Evolutionary conservation across 2,888 invertebrate genomes (phyloP).

Genomic region (Chelonus formosanus): DNA sequence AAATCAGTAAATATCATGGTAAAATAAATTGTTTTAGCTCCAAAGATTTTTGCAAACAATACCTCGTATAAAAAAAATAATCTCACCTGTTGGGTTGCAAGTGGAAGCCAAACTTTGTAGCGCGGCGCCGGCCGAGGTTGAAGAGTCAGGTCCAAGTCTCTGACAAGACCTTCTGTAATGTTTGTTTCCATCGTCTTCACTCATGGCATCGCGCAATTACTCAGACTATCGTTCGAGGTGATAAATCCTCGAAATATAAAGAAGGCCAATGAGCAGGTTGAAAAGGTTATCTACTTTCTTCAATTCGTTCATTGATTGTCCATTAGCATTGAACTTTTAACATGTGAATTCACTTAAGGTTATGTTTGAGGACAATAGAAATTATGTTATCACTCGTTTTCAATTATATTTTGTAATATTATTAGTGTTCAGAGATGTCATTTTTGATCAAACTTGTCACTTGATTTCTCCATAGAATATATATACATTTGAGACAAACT

Average conservation of each 20-base stretch:
- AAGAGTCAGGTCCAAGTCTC: slow-evolving; percentile 60
- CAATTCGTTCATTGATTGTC: too few species aligned
- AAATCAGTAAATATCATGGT: slow-evolving; percentile 41
- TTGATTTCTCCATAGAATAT: not conserved
- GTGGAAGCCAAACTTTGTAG: slow-evolving; percentile 81
- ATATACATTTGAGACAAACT: not conserved
- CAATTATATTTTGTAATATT: too few species aligned
- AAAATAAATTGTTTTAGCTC: not conserved
- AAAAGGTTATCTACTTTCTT: too few species aligned
- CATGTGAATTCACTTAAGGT: too few species aligned
- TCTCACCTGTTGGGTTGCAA: slow-evolving; percentile 82
- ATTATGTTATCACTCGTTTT: too few species aligned
- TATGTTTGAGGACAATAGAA: too few species aligned
- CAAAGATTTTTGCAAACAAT: too few species aligned
- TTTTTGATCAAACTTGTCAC: too few species aligned
- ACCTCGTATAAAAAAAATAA: too few species aligned
- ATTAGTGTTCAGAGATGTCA: too few species aligned
- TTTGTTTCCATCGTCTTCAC: slow-evolving; percentile 56
- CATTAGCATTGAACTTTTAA: too few species aligned
- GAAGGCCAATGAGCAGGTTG: too few species aligned
- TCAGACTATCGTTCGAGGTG: slow-evolving; percentile 13
- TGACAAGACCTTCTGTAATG: slow-evolving; percentile 55
- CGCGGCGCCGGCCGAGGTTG: slow-evolving; percentile 68
- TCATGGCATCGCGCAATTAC: slow-evolving; percentile 46
- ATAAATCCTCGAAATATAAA: slow-evolving; percentile 2